Evolutionary conservation across 2,113 vertebrate genomes (phyloP).

Genomic region (Hypomesus transpacificus): DNA sequence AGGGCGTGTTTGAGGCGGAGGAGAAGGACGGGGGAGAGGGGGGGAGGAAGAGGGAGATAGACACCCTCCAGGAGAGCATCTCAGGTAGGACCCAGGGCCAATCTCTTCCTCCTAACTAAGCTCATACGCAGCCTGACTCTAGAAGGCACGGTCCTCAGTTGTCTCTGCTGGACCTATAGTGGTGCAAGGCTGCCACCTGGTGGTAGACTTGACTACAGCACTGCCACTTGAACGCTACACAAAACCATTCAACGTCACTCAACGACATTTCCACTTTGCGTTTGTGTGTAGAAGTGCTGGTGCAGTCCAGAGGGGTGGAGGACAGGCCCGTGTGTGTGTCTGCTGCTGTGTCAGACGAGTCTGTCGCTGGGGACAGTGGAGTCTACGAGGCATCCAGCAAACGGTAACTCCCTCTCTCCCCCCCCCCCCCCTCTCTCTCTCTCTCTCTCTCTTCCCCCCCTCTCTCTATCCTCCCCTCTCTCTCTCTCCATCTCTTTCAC

Average conservation of each 20-base stretch:
- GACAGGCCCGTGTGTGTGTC: constrained; percentile 75
- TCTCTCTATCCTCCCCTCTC: neutral
- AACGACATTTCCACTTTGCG: neutral
- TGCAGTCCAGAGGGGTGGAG: constrained; percentile 61
- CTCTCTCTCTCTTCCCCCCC: neutral
- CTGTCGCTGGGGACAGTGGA: constrained; percentile 81
- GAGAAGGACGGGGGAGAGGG: constrained; percentile 58
- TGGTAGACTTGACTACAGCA: constrained; percentile 1
- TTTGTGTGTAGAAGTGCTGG: neutral
- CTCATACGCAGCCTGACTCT: neutral
- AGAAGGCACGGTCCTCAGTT: no score
- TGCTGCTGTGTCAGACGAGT: constrained; percentile 82
- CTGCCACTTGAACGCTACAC: neutral
- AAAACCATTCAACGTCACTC: no score
- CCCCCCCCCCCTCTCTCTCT: no score
- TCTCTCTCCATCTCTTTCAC: neutral
- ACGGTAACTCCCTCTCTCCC: constrained; percentile 60
- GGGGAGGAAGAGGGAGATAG: constrained; percentile 44
- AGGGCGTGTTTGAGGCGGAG: constrained; percentile 58
- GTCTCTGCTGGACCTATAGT: no score
- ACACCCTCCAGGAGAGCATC: constrained; percentile 55
- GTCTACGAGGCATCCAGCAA: constrained; percentile 81
- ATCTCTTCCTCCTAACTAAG: neutral
- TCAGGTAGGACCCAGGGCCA: constrained; percentile 58
- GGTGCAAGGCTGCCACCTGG: constrained; percentile 19